Base-by-base conservation (phyloP, 2,888 invertebrate genomes). In the Slavum lentiscoides region DNA sequence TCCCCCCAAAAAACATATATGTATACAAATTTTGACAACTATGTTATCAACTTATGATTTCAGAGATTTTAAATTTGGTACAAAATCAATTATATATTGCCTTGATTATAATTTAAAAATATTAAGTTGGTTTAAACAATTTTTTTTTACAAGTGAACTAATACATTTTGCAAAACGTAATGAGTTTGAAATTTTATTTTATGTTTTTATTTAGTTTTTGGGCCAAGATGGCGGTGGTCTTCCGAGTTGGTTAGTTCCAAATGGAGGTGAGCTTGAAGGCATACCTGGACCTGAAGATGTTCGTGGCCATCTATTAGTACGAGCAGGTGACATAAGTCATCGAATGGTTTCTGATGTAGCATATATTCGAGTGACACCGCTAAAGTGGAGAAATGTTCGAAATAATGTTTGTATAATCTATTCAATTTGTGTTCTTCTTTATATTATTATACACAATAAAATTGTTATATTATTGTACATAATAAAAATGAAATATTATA, bases 401-500 rank as follows among this genome's bases (percentile, higher is more conserved):
- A 80, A 80, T 30, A 72, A 80, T 80, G 80, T 80, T 62, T 21
- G 80, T 72, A 70, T 39, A 13, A 70, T 23, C 2, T 70, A 53
- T 74, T 49, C 13, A 61, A 30, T n/a, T 21, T 76, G 19, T 17
- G 30, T 68, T 68, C 7, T 23, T 19, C 1, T n/a, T n/a, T n/a
- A n/a, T 62, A 19, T 17, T 2, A 55, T 39, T 55, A 4, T 53
- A 55, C 8, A 7, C 30, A 53, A 74, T 74, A 3, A 9, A 53
- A 53, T n/a, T n/a, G n/a, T n/a, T n/a, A n/a, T 62, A 19, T 17
- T 2, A 55, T 39, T 55, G 9, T 53, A 55, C 8, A 7, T 49
- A 53, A 74, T 74, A 3, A 9, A 53, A 53, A 39, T 6, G 21
- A 4, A 1, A 80, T 83, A 75, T 85, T 85, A 55, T 84, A 88